Evolutionary conservation across 37 sponge, comb jelly and placozoan species (phyloP), one percentile per base, ranked within the genome.

Genomic region (Haliclona indistincta): DNA sequence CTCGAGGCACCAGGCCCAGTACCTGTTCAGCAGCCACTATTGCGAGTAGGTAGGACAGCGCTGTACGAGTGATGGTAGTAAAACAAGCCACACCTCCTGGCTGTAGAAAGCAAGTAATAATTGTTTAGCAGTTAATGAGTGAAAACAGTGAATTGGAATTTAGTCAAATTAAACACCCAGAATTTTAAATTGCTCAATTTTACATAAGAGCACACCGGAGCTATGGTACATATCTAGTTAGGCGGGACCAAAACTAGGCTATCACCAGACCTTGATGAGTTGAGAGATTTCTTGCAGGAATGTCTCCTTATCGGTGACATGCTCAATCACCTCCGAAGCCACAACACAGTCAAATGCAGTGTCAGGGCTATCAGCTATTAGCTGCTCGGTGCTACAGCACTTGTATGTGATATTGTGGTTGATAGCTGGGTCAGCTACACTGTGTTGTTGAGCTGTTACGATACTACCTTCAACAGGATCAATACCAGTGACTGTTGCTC

Each of bases 321-420:
- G 88, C 36, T 88, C 88, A 23, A 76, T 38, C 22, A 88, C 88
- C 28, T 88, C 88, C 45, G 88, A 88, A 3, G 88, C 88, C 19
- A 88, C 83, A 20, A 88, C 88, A 15, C 56, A 17, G 37, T 88
- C 82, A 39, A 70, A 74, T 66, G 39, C 62, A 2, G 45, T 26
- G 1, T 41, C 44, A 25, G 40, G 41, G 36, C 54, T 28, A 19
- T 15, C 64, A 25, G 15, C 45, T 53, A 44, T 23, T 26, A 70
- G 26, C 32, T 61, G 64, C 33, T 87, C 81, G 54, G 74, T 39
- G 25, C 75, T 75, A 11, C 43, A 56, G 28, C 88, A 87, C 53
- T 81, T 39, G 35, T 87, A 87, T 28, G 28, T 54, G 2, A 81
- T 44, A 11, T 71, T 67, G 33, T 41, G 70, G 0, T 17, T 7